Evolutionary conservation across 2,113 vertebrate species (phyloP).

Genomic region (Gopherus flavomarginatus): DNA sequence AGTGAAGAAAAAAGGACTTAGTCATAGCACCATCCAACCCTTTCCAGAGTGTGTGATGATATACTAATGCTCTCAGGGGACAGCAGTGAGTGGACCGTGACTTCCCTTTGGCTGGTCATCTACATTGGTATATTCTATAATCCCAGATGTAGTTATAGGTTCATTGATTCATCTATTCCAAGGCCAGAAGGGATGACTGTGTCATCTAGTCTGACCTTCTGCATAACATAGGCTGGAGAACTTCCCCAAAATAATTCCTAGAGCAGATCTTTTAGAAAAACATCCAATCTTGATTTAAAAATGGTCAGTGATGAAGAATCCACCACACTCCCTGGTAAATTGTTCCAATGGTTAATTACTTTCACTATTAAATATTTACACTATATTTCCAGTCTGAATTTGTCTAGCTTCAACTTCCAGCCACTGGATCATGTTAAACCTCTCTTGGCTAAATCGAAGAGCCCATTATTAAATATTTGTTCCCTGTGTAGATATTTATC

Average conservation of each 20-base stretch:
- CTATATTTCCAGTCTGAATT: not conserved
- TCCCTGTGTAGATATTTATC: not conserved
- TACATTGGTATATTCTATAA: not conserved
- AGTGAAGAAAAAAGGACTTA: not conserved
- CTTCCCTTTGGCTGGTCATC: not conserved
- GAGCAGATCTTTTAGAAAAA: not conserved
- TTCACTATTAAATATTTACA: not conserved
- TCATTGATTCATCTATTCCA: not conserved
- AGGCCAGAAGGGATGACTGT: not conserved
- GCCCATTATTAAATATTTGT: not conserved
- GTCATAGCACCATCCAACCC: fast-evolving
- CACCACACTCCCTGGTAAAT: not conserved
- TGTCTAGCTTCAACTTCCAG: not conserved
- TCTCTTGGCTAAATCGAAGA: not conserved
- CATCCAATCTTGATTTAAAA: not conserved
- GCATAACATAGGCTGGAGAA: not conserved
- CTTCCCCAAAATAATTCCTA: not conserved
- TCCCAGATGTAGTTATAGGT: not conserved
- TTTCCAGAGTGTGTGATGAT: not conserved
- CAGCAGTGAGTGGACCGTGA: not conserved
- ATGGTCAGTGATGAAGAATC: not conserved
- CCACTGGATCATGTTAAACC: not conserved
- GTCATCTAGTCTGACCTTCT: not conserved
- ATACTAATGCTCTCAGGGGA: not conserved
- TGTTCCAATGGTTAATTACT: not conserved